These are phyloP conservation scores for Vanessa atalanta DNA, from an alignment of 1,140 invertebrate species.

Conservation along the genomic window DNA sequence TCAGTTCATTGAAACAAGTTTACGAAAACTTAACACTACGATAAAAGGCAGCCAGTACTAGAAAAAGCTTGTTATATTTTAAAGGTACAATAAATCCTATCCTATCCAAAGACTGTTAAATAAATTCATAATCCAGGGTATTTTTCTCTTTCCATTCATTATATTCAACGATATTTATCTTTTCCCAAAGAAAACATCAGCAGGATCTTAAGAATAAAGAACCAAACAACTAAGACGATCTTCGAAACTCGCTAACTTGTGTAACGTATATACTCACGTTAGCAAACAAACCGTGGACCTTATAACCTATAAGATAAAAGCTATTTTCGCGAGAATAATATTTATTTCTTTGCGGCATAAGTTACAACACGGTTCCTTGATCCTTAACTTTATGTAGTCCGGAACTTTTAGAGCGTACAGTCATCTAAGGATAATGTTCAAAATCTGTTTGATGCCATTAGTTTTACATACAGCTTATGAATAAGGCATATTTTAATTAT, in stretches of 20 bases:
- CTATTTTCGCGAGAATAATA: neutral
- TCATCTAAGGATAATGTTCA: slow-evolving; percentile 28
- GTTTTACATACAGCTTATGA: neutral
- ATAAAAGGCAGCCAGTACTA: neutral
- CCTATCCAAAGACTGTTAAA: neutral
- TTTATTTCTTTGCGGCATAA: slow-evolving; percentile 21
- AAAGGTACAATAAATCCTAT: neutral
- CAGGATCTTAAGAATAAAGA: slow-evolving; percentile 30
- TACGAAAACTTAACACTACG: too few relatives aligned
- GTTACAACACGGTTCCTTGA: slow-evolving; percentile 30
- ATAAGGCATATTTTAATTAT: too few relatives aligned
- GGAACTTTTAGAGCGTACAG: slow-evolving; percentile 28
- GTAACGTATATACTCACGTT: slow-evolving; percentile 5
- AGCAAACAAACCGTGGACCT: neutral
- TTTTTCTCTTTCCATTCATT: slow-evolving; percentile 18
- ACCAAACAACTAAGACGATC: slow-evolving; percentile 28
- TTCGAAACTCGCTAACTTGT: slow-evolving; percentile 22
- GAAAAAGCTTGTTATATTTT: neutral
- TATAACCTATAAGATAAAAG: neutral
- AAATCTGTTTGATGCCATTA: slow-evolving; percentile 26
- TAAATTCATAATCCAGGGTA: neutral
- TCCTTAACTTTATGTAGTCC: slow-evolving; percentile 35
- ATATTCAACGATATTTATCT: slow-evolving; percentile 19
- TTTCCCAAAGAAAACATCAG: slow-evolving; percentile 22
- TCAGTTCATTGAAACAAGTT: too few relatives aligned